A percentile compares a stretch with the other conserved stretches of the same genome.
Conservation (phyloP, 2,113 vertebrate genomes). For the Motacilla tschutschensis region DNA sequence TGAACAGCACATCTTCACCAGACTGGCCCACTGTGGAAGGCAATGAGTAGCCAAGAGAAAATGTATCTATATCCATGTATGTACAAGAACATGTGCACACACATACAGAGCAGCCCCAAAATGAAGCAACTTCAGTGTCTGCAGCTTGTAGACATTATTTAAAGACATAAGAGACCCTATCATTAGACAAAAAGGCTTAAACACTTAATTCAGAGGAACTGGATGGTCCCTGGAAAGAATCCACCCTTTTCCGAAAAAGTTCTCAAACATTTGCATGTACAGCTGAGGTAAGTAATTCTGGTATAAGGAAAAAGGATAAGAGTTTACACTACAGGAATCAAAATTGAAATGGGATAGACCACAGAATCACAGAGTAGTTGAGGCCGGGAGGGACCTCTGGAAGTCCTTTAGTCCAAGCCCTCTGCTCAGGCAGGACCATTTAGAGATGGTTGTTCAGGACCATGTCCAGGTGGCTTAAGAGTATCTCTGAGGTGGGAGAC, state of each 20-base stretch:
- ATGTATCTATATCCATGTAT: rapidly evolving
- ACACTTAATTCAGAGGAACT: background rate
- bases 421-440: background rate
- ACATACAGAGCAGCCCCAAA: background rate
- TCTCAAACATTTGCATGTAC: background rate
- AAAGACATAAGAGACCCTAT: background rate
- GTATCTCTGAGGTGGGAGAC: background rate
- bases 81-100: rapidly evolving
- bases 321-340: background rate
- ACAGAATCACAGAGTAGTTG: background rate
- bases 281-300: background rate
- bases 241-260: rapidly evolving
- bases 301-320: rapidly evolving
- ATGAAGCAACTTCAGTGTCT: background rate
- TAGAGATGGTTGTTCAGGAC: background rate
- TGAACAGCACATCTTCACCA: background rate
- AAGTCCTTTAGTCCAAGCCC: background rate
- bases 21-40: background rate
- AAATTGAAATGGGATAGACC: background rate
- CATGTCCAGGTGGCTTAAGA: rapidly evolving
- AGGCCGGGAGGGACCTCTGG: background rate
- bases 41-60: background rate
- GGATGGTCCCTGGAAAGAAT: background rate
- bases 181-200: background rate
- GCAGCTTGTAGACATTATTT: background rate